Evolutionary conservation across 2,113 vertebrate genomes (phyloP).

Genomic region (Lynx canadensis): DNA sequence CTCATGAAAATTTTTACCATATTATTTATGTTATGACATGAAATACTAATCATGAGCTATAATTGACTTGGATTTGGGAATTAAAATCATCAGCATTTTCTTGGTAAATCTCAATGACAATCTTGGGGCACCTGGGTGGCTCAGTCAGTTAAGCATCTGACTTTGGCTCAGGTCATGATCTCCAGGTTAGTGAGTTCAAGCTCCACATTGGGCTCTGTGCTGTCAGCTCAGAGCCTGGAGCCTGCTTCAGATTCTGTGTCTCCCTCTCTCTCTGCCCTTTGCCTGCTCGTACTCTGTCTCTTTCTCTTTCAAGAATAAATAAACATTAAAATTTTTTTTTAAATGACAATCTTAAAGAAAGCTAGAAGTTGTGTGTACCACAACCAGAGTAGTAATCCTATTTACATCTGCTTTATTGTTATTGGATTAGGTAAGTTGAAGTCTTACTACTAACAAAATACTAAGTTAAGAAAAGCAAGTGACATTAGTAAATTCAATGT

Average conservation of each 20-base stretch:
- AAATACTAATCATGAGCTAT: neutral
- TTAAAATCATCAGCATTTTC: neutral
- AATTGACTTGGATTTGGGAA: neutral
- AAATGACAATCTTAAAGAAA: neutral
- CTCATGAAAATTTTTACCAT: neutral
- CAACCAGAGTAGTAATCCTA: neutral
- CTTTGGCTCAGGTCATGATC: too few species aligned
- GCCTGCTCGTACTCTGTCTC: too few species aligned
- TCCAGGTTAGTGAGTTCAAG: too few species aligned
- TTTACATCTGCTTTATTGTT: neutral
- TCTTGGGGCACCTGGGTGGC: too few species aligned
- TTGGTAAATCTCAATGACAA: neutral
- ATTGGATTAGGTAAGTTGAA: constrained; percentile 5
- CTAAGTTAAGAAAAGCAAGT: neutral
- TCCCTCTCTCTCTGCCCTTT: too few species aligned
- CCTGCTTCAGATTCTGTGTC: too few species aligned
- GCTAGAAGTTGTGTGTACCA: neutral
- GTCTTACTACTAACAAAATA: neutral
- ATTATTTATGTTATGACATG: neutral
- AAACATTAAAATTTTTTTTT: too few species aligned
- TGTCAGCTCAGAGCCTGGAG: too few species aligned
- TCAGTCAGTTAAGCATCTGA: too few species aligned
- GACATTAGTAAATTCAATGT: neutral
- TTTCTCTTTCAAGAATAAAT: too few species aligned
- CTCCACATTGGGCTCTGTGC: too few species aligned